Evolutionary conservation across 1,140 invertebrate species (phyloP), one percentile per base, ranked within the genome.

Genomic region (Drosophila ficusphila): DNA sequence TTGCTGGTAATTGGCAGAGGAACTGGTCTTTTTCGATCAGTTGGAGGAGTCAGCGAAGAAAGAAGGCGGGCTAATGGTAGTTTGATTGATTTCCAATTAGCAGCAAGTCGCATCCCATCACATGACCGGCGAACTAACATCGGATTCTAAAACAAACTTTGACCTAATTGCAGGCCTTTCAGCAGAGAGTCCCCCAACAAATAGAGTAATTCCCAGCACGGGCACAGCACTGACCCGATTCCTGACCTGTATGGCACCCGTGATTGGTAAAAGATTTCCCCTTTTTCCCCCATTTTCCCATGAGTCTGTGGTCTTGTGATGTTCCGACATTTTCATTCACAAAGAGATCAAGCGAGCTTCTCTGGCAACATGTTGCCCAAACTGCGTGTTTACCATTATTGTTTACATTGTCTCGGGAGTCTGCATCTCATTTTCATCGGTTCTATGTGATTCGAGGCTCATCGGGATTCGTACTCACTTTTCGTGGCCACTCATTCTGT

Each of bases 191-290:
- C 29, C 48, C 54, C 39, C 41, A 11, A n/a, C 18, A 42, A 57
- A 42, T 41, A 68, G 46, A 60, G 39, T 49, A 44, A 33, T 57
- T 61, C 51, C 57, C 56, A 58, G 69, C 62, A 83, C 81, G 27
- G 89, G 85, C 57, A 83, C 90, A 39, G 72, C 89, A 33, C 69
- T 91, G 74, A 90, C 90, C 38, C 74, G 90, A 44, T 90, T 91
- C 74, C 69, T 91, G 77, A 85, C 89, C 75, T 91, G 90, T 61
- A 90, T 91, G 89, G 90, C 90, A 67, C 90, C 90, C 48, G 90
- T 91, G 38, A 90, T 91, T 83, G 90, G 90, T 91, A 91, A 90
- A 74, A 62, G 29, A 71, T 27, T 23, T 8, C 5, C 23, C 14
- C 36, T 27, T 23, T 8, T 7, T 18, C 14, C 36, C 29, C 14